Percentiles rank a stretch among this genome's conserved stretches.
Evolutionary conservation across 2,113 vertebrate genomes (phyloP).

Genomic region (Junco hyemalis): DNA sequence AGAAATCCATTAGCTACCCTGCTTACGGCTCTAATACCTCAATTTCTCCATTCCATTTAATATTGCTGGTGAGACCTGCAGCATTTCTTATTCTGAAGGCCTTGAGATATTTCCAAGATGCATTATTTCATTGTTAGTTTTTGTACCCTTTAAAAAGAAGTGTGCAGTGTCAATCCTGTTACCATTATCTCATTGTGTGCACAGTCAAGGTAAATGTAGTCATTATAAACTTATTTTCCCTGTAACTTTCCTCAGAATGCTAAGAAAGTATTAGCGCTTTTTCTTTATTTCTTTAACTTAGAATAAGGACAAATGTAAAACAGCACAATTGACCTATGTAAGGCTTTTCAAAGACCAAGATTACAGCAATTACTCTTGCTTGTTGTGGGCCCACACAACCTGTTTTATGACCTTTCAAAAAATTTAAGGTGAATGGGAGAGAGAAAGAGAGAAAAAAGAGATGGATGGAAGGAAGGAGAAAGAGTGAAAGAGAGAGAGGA

Average conservation of each 20-base stretch:
- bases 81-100: not conserved
- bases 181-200: not conserved
- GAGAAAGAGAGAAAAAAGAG: not conserved
- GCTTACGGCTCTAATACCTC: not conserved
- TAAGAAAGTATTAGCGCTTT: not conserved
- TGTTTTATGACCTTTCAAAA: slow-evolving; percentile 60
- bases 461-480: not conserved
- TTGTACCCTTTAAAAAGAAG: not conserved
- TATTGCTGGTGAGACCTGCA: not conserved
- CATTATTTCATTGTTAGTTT: not conserved
- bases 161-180: not conserved
- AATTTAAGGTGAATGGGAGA: not conserved
- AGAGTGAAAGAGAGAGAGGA: too few species aligned
- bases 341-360: not conserved
- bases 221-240: not conserved
- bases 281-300: not conserved
- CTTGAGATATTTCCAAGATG: not conserved
- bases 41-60: not conserved
- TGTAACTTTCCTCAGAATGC: not conserved
- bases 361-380: not conserved
- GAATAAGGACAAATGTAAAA: not conserved
- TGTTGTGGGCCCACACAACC: not conserved
- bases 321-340: not conserved
- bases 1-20: not conserved
- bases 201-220: not conserved